Conservation (phyloP, 2,888 invertebrate species). For the Lithophane semibrunnea region DNA sequence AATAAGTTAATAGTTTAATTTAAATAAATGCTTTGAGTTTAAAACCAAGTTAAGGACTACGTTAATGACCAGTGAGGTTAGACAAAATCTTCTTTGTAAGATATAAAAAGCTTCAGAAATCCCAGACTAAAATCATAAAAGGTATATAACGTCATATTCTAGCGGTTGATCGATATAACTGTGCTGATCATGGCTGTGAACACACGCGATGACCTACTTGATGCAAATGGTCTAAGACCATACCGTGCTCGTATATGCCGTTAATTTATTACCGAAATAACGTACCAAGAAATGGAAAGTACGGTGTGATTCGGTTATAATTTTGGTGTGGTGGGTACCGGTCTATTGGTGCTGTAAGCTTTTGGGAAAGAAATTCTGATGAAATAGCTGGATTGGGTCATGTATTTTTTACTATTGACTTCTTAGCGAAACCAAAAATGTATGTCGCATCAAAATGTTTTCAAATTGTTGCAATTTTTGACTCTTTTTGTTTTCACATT, state of each 20-base stretch:
- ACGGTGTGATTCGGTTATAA: slow-evolving; percentile 27
- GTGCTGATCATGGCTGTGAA: slow-evolving; percentile 49
- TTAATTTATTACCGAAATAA: slow-evolving; percentile 71
- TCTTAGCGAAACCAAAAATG: not conserved
- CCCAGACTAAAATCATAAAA: slow-evolving; percentile 14
- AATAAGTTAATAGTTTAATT: not conserved
- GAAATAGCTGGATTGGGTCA: not conserved
- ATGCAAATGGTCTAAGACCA: slow-evolving; percentile 49
- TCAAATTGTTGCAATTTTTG: too few species aligned
- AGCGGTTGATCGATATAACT: slow-evolving; percentile 62
- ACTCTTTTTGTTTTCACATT: too few species aligned
- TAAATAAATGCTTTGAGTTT: not conserved
- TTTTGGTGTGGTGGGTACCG: slow-evolving; percentile 18
- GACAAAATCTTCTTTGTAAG: not conserved
- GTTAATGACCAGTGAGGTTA: not conserved
- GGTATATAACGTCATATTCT: slow-evolving; percentile 52
- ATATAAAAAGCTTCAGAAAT: not conserved
- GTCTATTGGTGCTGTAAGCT: not conserved
- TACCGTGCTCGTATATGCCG: slow-evolving; percentile 59
- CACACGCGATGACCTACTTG: slow-evolving; percentile 60
- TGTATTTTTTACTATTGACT: not conserved
- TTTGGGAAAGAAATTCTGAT: not conserved
- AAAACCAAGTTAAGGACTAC: not conserved
- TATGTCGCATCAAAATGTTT: not conserved
- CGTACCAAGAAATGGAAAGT: slow-evolving; percentile 58